Evolutionary conservation across 2,888 invertebrate genomes (phyloP), one percentile per base, ranked within the genome.

Genomic region (Orthosia incerta): DNA sequence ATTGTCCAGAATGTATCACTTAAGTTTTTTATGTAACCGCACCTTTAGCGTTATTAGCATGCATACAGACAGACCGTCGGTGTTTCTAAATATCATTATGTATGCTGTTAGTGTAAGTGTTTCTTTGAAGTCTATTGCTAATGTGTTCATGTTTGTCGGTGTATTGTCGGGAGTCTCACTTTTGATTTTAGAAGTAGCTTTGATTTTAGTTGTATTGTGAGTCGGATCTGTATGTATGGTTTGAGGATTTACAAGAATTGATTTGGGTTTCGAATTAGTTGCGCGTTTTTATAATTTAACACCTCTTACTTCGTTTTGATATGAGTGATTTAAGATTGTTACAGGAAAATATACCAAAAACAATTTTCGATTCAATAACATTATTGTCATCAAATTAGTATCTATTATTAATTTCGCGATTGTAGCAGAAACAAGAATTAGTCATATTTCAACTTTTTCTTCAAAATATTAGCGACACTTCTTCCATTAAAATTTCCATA

Each of bases 11-110:
- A 39, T 39, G 39, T 39, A 39, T 39, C 39, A 39, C 39, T 9
- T 39, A 39, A 39, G 39, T 26, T 45, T 65, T n/a, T 11, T n/a
- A 0, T 68, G n/a, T 64, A 51, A n/a, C 1, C 18, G 18, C 23
- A 50, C n/a, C 68, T 68, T 64, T 67, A 69, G 3, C n/a, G 23
- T 45, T 66, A 68, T 78, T 82, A 70, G 64, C 67, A 84, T 84
- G 75, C 80, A 73, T 48, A 70, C n/a, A 51, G 26, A 51, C 23
- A 53, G 50, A 50, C 23, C 66, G 61, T 57, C 77, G 60, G 48
- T 74, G 82, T 84, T 86, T 74, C 86, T 71, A 74, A 84, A 81
- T 83, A 79, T 59, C 46, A 73, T 86, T 85, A 80, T 53, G 72
- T 81, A 80, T 80, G 60, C 79, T 51, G 26, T 16, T 31, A 64